These are phyloP conservation scores for Eumerus sabulonum DNA, from an alignment of 2,888 invertebrate genomes.

Conservation along the genomic window DNA sequence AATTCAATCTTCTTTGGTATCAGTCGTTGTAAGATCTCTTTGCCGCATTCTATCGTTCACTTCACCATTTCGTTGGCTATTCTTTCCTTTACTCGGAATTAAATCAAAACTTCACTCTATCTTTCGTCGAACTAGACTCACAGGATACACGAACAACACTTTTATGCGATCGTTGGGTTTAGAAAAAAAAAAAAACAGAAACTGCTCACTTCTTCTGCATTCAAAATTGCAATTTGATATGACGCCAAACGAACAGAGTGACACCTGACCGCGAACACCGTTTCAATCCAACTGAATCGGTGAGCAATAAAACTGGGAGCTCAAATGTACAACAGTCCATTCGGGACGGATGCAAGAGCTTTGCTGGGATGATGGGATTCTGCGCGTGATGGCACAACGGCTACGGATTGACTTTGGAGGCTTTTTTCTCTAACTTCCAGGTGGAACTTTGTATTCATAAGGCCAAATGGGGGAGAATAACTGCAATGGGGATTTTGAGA, in stretches of 20 bases:
- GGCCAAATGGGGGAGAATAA: too few species aligned
- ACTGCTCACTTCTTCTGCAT: too few species aligned
- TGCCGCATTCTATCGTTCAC: slow-evolving; percentile 25
- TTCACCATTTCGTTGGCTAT: slow-evolving; percentile 44
- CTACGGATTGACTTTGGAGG: not conserved
- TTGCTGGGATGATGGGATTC: slow-evolving; percentile 3
- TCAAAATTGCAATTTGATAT: too few species aligned
- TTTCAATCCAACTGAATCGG: slow-evolving; percentile 46
- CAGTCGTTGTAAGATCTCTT: slow-evolving; percentile 39
- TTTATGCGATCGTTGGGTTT: too few species aligned
- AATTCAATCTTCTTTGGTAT: slow-evolving; percentile 21
- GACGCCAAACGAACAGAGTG: not conserved
- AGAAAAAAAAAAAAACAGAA: too few species aligned
- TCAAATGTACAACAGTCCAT: not conserved
- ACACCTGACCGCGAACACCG: slow-evolving; percentile 37
- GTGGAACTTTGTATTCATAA: too few species aligned
- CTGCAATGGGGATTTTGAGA: too few species aligned
- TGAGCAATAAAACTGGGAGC: slow-evolving; percentile 20
- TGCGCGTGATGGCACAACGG: slow-evolving; percentile 16
- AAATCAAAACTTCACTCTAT: slow-evolving; percentile 30
- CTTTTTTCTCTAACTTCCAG: not conserved
- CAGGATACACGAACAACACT: slow-evolving; percentile 23
- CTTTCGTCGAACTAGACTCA: slow-evolving; percentile 23
- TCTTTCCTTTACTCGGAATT: not conserved
- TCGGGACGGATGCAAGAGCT: slow-evolving; percentile 2